Conservation (phyloP, 2,113 vertebrate genomes). For the Passer montanus region DNA sequence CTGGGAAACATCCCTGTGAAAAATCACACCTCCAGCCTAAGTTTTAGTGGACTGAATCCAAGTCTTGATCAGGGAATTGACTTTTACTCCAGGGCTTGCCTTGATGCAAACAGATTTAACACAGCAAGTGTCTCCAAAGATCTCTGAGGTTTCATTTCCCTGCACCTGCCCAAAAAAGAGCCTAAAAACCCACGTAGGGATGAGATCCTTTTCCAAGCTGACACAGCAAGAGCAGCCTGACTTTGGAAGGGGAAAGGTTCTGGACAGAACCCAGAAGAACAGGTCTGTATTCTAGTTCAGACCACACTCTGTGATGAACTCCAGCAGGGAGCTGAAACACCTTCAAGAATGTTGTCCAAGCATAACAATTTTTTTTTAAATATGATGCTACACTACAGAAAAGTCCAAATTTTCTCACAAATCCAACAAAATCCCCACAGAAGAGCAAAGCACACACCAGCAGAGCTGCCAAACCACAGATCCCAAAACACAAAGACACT, state of each 20-base stretch:
- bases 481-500: neutral
- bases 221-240: neutral
- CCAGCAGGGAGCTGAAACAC: neutral
- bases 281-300: neutral
- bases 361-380: neutral
- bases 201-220: neutral
- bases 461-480: neutral
- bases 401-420: neutral
- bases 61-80: neutral
- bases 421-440: neutral
- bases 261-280: neutral
- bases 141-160: neutral
- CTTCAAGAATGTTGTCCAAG: neutral
- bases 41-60: neutral
- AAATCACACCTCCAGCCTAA: neutral
- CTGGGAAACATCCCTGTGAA: neutral
- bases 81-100: neutral
- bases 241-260: neutral
- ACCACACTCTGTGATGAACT: neutral
- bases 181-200: neutral
- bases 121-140: neutral
- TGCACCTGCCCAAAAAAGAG: neutral
- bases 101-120: neutral
- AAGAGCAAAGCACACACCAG: neutral
- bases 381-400: neutral